Evolutionary conservation across 2,113 vertebrate genomes (phyloP), one percentile per base, ranked within the genome.

Genomic region (Ia io): DNA sequence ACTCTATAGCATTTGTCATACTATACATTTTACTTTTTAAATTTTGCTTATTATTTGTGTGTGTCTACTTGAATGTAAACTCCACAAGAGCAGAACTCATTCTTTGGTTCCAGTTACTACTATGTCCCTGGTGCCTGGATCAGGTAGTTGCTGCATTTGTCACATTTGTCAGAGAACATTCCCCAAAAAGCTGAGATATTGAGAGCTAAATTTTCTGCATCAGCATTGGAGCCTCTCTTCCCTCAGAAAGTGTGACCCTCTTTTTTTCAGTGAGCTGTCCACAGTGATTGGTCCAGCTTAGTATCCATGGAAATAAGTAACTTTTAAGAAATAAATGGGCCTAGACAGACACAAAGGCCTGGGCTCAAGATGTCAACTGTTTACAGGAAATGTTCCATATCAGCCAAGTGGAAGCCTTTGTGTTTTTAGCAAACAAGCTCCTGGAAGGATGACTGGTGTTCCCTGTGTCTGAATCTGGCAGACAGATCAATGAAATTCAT

Each of bases 401-500:
- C 25, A 86, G 28, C 63, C 14, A 6, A 83, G 22, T 22, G 14
- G 37, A 82, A 32, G 65, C 49, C 44, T 95, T 93, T 82, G 30
- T 94, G 53, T 61, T 82, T 82, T 88, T 74, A 76, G 32, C 42
- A 87, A n/a, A 56, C 12, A 18, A 40, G 53, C 37, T 69, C 61
- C 71, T 78, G 84, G 84, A 96, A 93, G 82, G 87, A 91, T 94
- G 61, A 84, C 82, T 90, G 12, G 2, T 44, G 23, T 76, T 92
- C 32, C 61, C 65, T 51, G 13, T 3, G 51, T 32, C 40, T 51
- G 9, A 76, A 71, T 79, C 61, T 13, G 28, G 67, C 67, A 94
- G 59, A 25, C 37, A 73, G 91, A 96, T 96, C 77, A 90, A 88
- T 95, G 82, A 82, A 84, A 87, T 40, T 59, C 77, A 44, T 70